These are phyloP conservation scores for Heliconius aoede DNA, from an alignment of 2,888 invertebrate species.

Conservation along the genomic window DNA sequence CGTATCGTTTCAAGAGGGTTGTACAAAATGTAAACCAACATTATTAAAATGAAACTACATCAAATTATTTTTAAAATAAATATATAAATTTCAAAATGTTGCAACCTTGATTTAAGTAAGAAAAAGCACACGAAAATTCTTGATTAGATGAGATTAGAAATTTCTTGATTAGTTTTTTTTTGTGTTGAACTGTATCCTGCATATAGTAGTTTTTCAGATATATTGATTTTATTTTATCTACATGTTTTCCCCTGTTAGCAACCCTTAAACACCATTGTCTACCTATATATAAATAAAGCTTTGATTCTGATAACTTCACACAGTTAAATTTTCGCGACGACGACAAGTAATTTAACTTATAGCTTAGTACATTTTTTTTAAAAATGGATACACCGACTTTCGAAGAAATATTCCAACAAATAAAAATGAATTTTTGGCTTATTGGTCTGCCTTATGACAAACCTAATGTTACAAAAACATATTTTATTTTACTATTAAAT, in stretches of 20 bases:
- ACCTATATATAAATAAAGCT: constrained; percentile 10
- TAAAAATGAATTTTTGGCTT: constrained; percentile 62
- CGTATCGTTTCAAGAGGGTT: constrained; percentile 35
- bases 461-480: constrained; percentile 53
- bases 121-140: too few species aligned
- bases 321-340: constrained; percentile 31
- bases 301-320: constrained; percentile 9
- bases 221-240: background rate
- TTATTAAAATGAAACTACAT: too few species aligned
- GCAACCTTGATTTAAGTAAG: too few species aligned
- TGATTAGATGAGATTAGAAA: too few species aligned
- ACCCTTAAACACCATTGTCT: constrained; percentile 21
- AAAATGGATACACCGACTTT: constrained; percentile 55
- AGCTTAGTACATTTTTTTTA: background rate
- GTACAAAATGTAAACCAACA: background rate
- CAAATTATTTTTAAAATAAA: too few species aligned
- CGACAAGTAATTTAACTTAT: constrained; percentile 8
- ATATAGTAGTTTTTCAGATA: too few species aligned
- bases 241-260: background rate
- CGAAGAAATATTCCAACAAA: constrained; percentile 61
- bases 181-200: too few species aligned
- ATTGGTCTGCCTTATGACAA: constrained; percentile 60
- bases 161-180: too few species aligned
- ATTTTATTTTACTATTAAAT: constrained; percentile 49
- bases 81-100: too few species aligned